phyloP scores from a whole-genome alignment of 1,140 invertebrate genomes.

The Neodiprion lecontei region DNA sequence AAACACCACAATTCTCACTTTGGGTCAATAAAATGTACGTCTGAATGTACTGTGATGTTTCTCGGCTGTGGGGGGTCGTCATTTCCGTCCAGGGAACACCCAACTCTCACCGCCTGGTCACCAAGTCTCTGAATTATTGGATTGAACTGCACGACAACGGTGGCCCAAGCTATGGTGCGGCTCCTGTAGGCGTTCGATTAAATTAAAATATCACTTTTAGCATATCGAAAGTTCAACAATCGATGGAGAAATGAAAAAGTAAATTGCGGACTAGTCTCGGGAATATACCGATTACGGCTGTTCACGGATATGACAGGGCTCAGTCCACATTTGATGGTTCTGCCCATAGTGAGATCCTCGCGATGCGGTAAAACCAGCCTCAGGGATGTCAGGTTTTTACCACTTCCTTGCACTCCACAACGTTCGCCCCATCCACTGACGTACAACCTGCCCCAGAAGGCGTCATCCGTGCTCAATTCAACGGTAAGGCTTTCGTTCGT shows the following conservation, averaged over 20 bases:
- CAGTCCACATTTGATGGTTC: conserved; percentile 46
- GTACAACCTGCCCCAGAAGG: conserved; percentile 64
- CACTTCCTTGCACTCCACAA: conserved; percentile 58
- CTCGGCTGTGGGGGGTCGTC: conserved; percentile 41
- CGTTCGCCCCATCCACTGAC: conserved; percentile 53
- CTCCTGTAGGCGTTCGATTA: conserved; percentile 40
- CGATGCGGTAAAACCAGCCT: conserved; percentile 49
- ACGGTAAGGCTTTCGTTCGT: conserved; percentile 58
- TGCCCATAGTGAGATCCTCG: conserved; percentile 19
- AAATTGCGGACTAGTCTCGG: conserved; percentile 16
- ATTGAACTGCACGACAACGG: conserved; percentile 68
- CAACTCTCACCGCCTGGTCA: conserved; percentile 64
- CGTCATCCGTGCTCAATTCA: conserved; percentile 57
- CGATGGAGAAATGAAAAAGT: neutral
- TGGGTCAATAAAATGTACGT: conserved; percentile 52
- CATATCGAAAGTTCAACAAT: conserved; percentile 13
- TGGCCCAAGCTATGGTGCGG: conserved; percentile 54
- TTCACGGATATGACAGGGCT: conserved; percentile 48
- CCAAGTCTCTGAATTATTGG: conserved; percentile 67
- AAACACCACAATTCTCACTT: conserved; percentile 41
- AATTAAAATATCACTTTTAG: conserved; percentile 26
- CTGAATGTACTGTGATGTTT: conserved; percentile 54
- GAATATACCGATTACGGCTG: conserved; percentile 42
- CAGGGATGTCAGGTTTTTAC: conserved; percentile 56
- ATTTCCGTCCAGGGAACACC: conserved; percentile 59